A percentile compares a stretch with the other conserved stretches of the same genome.
Evolutionary conservation across 2,888 invertebrate species (phyloP).

Genomic region (Tipula unca): DNA sequence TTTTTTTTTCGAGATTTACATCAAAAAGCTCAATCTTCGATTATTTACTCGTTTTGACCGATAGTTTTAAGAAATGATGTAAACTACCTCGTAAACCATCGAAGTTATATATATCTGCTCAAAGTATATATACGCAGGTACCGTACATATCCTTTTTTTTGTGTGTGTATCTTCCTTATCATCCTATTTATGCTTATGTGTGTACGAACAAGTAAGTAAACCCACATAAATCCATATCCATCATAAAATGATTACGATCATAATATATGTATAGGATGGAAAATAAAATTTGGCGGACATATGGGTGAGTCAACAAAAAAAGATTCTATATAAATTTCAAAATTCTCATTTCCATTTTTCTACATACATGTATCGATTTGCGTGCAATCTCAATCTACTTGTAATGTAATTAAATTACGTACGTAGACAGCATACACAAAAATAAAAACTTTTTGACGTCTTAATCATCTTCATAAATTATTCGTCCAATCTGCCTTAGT

Average conservation of each 20-base stretch:
- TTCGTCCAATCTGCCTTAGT: not conserved
- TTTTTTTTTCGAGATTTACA: too few species aligned
- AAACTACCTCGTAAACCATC: too few species aligned
- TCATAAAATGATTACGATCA: not conserved
- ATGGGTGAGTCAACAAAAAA: not conserved
- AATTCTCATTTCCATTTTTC: too few species aligned
- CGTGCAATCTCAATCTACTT: not conserved
- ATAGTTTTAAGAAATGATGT: too few species aligned
- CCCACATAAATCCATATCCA: not conserved
- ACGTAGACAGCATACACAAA: not conserved
- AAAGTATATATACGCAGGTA: too few species aligned
- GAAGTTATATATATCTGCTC: too few species aligned
- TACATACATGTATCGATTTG: too few species aligned
- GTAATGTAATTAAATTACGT: not conserved
- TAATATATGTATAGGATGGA: not conserved
- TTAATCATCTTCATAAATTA: not conserved
- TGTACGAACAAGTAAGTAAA: not conserved
- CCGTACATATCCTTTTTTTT: too few species aligned
- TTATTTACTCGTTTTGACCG: too few species aligned
- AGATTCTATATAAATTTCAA: not conserved
- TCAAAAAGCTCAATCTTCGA: too few species aligned
- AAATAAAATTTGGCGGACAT: not conserved
- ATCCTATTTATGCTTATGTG: too few species aligned
- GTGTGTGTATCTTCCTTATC: too few species aligned
- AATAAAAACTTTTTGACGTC: not conserved